phyloP scores from a whole-genome alignment of 2,888 invertebrate genomes.

The Labia minor region DNA sequence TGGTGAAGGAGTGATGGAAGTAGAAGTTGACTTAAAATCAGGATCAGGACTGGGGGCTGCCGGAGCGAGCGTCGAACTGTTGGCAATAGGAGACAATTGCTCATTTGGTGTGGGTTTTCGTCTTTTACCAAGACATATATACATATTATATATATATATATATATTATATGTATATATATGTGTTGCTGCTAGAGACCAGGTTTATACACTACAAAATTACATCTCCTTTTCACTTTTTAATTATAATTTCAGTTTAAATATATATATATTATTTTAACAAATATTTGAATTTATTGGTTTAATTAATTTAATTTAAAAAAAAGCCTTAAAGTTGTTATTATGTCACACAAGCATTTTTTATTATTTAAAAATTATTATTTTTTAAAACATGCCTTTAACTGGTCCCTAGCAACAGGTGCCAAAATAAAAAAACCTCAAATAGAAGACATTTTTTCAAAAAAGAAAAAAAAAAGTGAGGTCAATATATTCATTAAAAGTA shows the following conservation, averaged over 20 bases:
- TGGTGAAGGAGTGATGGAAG: neutral
- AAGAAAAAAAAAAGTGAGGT: neutral
- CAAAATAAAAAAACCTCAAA: neutral
- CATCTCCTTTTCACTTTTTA: neutral
- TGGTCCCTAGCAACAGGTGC: conserved; percentile 1
- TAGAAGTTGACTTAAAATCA: neutral
- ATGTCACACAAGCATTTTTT: no score
- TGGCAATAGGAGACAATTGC: conserved; percentile 13
- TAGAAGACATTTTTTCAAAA: neutral
- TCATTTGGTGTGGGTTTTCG: neutral
- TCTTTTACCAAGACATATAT: neutral
- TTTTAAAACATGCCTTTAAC: neutral
- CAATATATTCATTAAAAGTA: neutral
- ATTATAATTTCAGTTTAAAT: no score
- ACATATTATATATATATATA: no score
- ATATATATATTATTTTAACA: no score
- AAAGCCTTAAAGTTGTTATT: no score
- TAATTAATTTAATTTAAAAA: neutral
- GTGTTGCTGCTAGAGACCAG: neutral
- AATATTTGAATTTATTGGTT: neutral
- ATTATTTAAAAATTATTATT: no score
- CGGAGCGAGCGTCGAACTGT: conserved; percentile 5
- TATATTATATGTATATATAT: no score
- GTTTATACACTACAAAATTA: neutral
- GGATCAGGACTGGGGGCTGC: conserved; percentile 9